A percentile compares a stretch with the other conserved stretches of the same genome.
These are phyloP conservation scores for Laupala kohalensis DNA, from an alignment of 1,140 invertebrate species.

Conservation along the genomic window DNA sequence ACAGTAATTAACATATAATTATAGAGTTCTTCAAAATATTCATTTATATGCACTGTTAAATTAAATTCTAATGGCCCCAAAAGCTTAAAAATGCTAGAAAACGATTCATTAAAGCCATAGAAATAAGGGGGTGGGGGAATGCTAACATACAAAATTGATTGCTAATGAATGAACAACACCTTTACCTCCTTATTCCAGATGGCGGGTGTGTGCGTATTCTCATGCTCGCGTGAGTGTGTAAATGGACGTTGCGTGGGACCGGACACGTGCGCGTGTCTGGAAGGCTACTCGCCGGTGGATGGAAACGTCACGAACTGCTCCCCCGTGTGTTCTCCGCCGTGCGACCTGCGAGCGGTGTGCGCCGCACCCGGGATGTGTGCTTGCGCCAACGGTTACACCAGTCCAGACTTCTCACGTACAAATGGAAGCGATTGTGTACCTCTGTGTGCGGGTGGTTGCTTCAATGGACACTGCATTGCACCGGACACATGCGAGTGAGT, in stretches of 20 bases:
- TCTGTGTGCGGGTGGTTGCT: slow-evolving; percentile 22
- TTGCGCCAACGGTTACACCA: slow-evolving; percentile 11
- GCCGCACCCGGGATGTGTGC: slow-evolving; percentile 22
- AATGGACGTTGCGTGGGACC: neutral
- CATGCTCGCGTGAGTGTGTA: neutral
- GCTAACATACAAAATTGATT: too few relatives aligned
- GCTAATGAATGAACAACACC: too few relatives aligned
- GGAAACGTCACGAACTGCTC: neutral
- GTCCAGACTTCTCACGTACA: neutral
- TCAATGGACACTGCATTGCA: slow-evolving; percentile 28
- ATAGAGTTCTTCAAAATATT: too few relatives aligned
- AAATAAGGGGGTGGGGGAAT: too few relatives aligned
- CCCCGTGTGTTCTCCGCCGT: slow-evolving; percentile 5
- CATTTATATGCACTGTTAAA: too few relatives aligned
- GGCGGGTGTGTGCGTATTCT: neutral
- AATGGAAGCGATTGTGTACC: neutral
- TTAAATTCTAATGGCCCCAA: too few relatives aligned
- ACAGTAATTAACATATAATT: too few relatives aligned
- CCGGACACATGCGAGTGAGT: slow-evolving; percentile 27
- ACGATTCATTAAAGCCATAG: too few relatives aligned
- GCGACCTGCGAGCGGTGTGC: slow-evolving; percentile 32
- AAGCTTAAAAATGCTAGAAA: too few relatives aligned
- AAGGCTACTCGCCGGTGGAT: neutral
- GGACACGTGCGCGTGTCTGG: neutral
- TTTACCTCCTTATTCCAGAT: too few relatives aligned